Evolutionary conservation across 1,140 invertebrate genomes (phyloP), one percentile per base, ranked within the genome.

Genomic region (Aphelenchoides besseyi): DNA sequence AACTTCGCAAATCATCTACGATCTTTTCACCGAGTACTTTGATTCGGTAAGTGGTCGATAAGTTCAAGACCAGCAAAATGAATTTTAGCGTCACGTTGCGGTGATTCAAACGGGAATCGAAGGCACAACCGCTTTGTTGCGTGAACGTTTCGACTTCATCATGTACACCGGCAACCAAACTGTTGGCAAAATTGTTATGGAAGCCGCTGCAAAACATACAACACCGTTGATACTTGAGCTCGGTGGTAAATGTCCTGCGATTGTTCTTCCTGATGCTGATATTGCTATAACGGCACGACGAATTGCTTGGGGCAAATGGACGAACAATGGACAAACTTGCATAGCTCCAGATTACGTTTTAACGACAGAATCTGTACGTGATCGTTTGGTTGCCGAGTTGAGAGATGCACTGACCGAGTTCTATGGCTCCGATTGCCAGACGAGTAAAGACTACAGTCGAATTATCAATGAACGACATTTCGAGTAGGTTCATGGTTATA

Each of bases 311-410:
- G 96, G 94, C 0, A 98, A 98, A 87, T 90, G 90, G 69, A 88
- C 92, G 37, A 98, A 98, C 86, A 88, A 89, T 55, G 97, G 97
- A 1, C 96, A 99, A 87, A 98, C 94, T 0, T 99, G 97, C 85
- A 92, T 99, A 71, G 94, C 95, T 1, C 96, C 96, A 0, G 97
- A 99, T 87, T 99, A 98, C 48, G 64, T 74, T 8, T 41, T 75
- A 3, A 75, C 68, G 75, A 84, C 18, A 72, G 87, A 79, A 82
- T 36, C 32, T 1, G 37, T 74, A n/a, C 76, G 78, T 30, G 48
- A 69, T 12, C 63, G 86, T 48, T 77, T 89, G 72, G 78, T 96
- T n/a, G 86, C 89, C 30, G 79, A 79, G 3, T 69, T 87, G 33
- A 86, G 83, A 54, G 76, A 81, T 53, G 85, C 91, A 32, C 76